Evolutionary conservation across 2,797 vertebrate species (phyloP).

Genomic region (Phalloptychus januarius): DNA sequence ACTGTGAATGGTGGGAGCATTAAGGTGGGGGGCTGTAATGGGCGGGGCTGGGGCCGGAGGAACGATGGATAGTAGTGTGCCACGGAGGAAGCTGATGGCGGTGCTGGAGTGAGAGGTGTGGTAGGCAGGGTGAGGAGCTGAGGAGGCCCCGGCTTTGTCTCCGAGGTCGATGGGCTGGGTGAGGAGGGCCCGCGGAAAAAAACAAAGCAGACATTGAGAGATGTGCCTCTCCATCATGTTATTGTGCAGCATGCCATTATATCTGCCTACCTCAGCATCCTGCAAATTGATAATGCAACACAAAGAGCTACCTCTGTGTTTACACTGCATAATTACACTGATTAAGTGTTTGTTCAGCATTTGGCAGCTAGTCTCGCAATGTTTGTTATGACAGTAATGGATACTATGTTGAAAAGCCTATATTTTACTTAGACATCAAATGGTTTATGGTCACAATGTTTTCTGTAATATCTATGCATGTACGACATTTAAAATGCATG

Average conservation of each 20-base stretch:
- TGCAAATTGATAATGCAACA: constrained; percentile 14
- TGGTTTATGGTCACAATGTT: background rate
- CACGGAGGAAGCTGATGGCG: constrained; percentile 27
- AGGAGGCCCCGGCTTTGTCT: constrained; percentile 77
- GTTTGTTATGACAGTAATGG: constrained; percentile 16
- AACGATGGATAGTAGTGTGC: constrained; percentile 15
- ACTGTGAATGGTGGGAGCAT: constrained; percentile 27
- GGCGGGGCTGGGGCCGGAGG: constrained; percentile 39
- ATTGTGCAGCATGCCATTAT: constrained; percentile 31
- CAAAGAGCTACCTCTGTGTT: constrained; percentile 12
- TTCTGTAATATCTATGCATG: background rate
- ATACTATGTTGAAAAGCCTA: constrained; percentile 1
- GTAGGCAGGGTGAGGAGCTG: constrained; percentile 1
- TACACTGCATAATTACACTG: constrained; percentile 18
- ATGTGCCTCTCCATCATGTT: constrained; percentile 40
- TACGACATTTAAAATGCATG: background rate
- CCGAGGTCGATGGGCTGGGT: constrained; percentile 30
- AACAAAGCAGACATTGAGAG: constrained; percentile 39
- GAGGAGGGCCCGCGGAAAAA: background rate
- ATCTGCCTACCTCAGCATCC: constrained; percentile 13
- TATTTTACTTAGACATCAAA: constrained; percentile 4
- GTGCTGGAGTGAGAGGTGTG: constrained; percentile 16
- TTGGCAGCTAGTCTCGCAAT: constrained; percentile 9
- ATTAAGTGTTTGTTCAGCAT: constrained; percentile 21
- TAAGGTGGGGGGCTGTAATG: constrained; percentile 32